phyloP scores from a whole-genome alignment of 2,797 vertebrate species.

The Clarias platycephalus region DNA sequence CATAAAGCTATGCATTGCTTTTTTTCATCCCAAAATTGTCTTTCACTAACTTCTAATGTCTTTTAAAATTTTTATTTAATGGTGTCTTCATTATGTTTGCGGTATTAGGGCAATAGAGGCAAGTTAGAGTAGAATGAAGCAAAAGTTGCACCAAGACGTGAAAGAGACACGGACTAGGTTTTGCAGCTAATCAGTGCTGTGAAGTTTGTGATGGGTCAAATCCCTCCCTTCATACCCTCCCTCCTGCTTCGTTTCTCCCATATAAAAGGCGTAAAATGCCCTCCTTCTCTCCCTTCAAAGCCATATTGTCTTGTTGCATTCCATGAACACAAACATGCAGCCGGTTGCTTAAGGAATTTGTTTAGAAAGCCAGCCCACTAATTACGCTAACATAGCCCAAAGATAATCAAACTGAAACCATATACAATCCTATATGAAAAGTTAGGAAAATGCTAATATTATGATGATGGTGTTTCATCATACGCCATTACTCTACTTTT shows the following conservation, averaged over 20 bases:
- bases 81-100: conserved; percentile 75
- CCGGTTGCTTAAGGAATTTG: conserved; percentile 30
- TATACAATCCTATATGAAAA: not conserved
- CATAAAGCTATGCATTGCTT: not conserved
- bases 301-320: conserved; percentile 77
- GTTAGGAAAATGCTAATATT: not conserved
- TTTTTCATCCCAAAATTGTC: not conserved
- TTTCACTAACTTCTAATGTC: conserved; percentile 61
- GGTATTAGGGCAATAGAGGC: conserved; percentile 63
- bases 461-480: not conserved
- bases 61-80: too few species aligned
- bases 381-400: not conserved
- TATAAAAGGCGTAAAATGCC: conserved; percentile 80
- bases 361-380: not conserved
- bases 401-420: too few species aligned
- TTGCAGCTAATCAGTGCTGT: conserved; percentile 79
- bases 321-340: conserved; percentile 60
- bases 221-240: conserved; percentile 66
- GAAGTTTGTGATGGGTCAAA: conserved; percentile 67
- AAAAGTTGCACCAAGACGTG: conserved; percentile 68
- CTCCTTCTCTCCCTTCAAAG: conserved; percentile 74
- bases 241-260: conserved; percentile 81
- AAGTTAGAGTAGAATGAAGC: conserved; percentile 56
- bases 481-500: not conserved
- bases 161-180: conserved; percentile 72